Conservation (phyloP, 1,140 invertebrate species). For the Philotrypesis tridentata region DNA sequence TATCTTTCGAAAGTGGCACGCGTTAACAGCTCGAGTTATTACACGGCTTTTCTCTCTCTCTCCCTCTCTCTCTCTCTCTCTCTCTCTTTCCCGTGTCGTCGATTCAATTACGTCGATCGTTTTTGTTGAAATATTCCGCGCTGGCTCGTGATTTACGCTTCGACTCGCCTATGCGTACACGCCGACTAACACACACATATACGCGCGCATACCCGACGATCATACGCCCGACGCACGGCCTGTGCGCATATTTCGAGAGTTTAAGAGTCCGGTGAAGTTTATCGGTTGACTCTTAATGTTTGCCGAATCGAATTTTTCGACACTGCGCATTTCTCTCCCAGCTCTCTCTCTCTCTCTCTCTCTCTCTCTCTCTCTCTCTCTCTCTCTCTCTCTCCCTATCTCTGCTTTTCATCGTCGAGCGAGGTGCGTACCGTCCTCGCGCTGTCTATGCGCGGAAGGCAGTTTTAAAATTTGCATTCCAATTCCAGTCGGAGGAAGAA, state of each 20-base stretch:
- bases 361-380: too few relatives aligned
- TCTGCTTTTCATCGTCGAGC: not conserved
- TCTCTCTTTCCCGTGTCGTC: conserved; percentile 5
- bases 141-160: not conserved
- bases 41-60: conserved; percentile 8
- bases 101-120: conserved; percentile 11
- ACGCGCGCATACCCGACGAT: not conserved
- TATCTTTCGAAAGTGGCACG: not conserved
- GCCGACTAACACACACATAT: not conserved
- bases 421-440: too few relatives aligned
- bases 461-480: not conserved
- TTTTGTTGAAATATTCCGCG: not conserved
- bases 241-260: not conserved
- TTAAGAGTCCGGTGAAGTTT: not conserved
- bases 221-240: not conserved
- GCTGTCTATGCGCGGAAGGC: not conserved
- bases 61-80: too few relatives aligned
- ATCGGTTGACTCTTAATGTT: not conserved
- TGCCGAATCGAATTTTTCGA: not conserved
- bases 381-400: too few relatives aligned
- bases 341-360: too few relatives aligned
- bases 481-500: not conserved
- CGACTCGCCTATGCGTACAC: not conserved
- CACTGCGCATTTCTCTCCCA: too few relatives aligned
- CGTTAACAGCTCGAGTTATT: conserved; percentile 15